Conservation (phyloP, 2,888 invertebrate genomes). For the Lasius fuliginosus region DNA sequence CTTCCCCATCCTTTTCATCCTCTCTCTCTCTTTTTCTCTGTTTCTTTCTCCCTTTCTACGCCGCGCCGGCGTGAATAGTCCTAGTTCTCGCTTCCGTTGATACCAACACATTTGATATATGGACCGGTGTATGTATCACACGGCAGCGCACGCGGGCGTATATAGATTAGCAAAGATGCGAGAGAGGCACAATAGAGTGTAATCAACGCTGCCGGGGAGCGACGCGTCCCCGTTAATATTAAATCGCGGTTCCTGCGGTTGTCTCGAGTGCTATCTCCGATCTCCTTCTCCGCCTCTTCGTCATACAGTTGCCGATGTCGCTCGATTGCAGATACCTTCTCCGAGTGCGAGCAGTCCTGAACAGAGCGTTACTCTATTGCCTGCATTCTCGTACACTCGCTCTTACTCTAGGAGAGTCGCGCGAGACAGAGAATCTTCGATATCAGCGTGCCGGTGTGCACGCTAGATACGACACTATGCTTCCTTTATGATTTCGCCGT, state of each 20-base stretch:
- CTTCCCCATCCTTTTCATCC: conserved; percentile 22
- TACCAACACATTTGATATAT: conserved; percentile 82
- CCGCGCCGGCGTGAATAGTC: conserved; percentile 52
- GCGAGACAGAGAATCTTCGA: conserved; percentile 71
- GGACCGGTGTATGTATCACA: conserved; percentile 78
- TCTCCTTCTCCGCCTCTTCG: conserved; percentile 72
- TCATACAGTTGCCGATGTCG: conserved; percentile 70
- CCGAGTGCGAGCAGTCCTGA: conserved; percentile 51
- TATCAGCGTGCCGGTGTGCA: conserved; percentile 46
- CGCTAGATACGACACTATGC: conserved; percentile 36
- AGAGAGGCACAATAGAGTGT: conserved; percentile 81
- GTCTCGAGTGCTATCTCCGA: conserved; percentile 79
- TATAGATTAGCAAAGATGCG: conserved; percentile 82
- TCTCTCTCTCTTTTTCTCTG: conserved; percentile 1
- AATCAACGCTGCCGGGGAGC: conserved; percentile 78
- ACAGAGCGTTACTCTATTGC: conserved; percentile 55
- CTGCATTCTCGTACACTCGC: conserved; percentile 22
- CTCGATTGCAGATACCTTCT: conserved; percentile 63
- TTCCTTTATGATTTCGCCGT: conserved; percentile 70
- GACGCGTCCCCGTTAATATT: conserved; percentile 79
- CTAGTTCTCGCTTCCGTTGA: conserved; percentile 76
- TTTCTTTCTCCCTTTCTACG: background rate
- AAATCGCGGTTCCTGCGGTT: conserved; percentile 80
- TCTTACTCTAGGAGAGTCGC: background rate
- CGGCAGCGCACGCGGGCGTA: conserved; percentile 66